These are phyloP conservation scores for Drosophila barbarae DNA, from an alignment of 2,888 invertebrate species.

Conservation along the genomic window DNA sequence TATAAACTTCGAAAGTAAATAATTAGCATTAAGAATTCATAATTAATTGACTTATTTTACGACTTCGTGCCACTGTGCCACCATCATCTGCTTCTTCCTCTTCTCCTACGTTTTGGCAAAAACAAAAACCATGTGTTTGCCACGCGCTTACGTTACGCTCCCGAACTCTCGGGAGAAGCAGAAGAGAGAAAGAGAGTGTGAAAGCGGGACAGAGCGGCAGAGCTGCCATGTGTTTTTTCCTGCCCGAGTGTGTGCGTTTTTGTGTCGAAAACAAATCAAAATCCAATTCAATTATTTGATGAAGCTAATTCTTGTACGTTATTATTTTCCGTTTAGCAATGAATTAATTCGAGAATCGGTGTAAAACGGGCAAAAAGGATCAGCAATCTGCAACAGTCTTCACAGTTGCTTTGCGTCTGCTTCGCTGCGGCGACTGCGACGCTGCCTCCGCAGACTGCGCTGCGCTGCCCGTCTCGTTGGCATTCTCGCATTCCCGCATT, in stretches of 20 bases:
- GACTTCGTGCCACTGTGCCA: conserved; percentile 19
- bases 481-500: conserved; percentile 36
- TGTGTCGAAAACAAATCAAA: conserved; percentile 36
- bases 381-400: conserved; percentile 11
- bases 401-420: conserved; percentile 17
- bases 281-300: conserved; percentile 44
- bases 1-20: background rate
- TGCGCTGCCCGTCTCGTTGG: conserved; percentile 35
- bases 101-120: conserved; percentile 58
- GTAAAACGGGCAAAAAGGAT: background rate
- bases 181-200: background rate
- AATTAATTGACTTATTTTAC: background rate
- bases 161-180: conserved; percentile 2
- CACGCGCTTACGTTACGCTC: conserved; percentile 56
- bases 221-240: conserved; percentile 42
- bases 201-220: background rate
- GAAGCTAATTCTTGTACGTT: conserved; percentile 27
- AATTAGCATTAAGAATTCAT: background rate
- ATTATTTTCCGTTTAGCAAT: background rate
- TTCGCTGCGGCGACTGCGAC: conserved; percentile 14
- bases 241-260: conserved; percentile 9
- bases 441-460: conserved; percentile 32
- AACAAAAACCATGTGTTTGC: conserved; percentile 74
- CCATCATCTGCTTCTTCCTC: conserved; percentile 35
- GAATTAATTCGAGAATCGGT: background rate